A percentile compares a stretch with the other conserved stretches of the same genome.
phyloP scores from a whole-genome alignment of 2,113 vertebrate species.

The Camelus dromedarius region DNA sequence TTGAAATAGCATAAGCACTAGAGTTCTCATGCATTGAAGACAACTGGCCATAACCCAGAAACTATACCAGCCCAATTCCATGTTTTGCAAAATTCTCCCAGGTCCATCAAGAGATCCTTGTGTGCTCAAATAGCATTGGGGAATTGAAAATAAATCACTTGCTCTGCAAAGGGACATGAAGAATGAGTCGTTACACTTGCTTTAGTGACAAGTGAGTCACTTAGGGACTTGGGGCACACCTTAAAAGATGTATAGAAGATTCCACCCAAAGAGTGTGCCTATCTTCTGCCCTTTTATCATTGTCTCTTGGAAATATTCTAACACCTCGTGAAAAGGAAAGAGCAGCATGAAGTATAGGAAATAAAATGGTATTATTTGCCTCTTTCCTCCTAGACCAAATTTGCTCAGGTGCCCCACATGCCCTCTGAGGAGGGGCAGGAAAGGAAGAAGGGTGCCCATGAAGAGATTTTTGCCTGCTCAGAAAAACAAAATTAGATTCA shows the following conservation, averaged over 20 bases:
- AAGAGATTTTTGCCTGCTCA: conserved; percentile 9
- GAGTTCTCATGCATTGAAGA: conserved; percentile 16
- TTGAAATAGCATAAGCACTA: conserved; percentile 56
- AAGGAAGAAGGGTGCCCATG: conserved; percentile 51
- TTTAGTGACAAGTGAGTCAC: conserved; percentile 64
- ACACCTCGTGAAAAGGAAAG: not conserved
- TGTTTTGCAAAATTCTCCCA: conserved; percentile 25
- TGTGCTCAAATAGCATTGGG: conserved; percentile 41
- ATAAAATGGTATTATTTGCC: not conserved
- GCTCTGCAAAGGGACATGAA: conserved; percentile 42
- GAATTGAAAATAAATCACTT: conserved; percentile 57
- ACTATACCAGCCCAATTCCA: not conserved
- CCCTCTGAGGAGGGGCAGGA: not conserved
- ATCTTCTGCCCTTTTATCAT: conserved; percentile 30
- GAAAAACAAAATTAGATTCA: conserved; percentile 58
- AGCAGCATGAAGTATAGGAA: not conserved
- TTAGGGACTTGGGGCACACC: conserved; percentile 45
- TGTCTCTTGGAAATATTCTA: conserved; percentile 59
- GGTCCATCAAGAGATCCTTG: conserved; percentile 35
- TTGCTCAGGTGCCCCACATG: not conserved
- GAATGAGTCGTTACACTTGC: conserved; percentile 41
- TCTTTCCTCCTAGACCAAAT: conserved; percentile 14
- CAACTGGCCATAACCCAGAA: conserved; percentile 51
- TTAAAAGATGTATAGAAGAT: conserved; percentile 53
- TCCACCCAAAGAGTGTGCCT: conserved; percentile 40